Conservation (phyloP, 2,113 vertebrate genomes). For the Stegastes partitus region DNA sequence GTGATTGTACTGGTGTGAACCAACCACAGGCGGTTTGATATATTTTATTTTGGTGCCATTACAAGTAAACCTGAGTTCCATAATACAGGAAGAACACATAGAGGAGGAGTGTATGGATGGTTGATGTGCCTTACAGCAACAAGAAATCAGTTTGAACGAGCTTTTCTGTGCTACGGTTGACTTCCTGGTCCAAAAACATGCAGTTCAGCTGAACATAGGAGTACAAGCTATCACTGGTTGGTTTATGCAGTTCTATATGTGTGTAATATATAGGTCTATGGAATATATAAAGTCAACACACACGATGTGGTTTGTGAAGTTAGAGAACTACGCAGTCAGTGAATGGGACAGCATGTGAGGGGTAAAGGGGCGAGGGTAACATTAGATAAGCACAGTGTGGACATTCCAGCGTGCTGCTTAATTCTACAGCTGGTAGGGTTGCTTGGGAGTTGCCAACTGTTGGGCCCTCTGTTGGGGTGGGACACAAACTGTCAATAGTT, state of each 20-base stretch:
- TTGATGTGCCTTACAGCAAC: no score
- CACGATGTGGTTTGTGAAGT: background rate
- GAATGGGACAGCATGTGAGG: background rate
- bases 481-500: constrained; percentile 18
- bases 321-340: background rate
- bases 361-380: constrained; percentile 7
- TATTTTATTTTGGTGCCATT: no score
- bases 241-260: background rate
- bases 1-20: no score
- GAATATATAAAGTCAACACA: background rate
- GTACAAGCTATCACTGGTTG: background rate
- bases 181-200: no score
- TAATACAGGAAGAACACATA: no score
- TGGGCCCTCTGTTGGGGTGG: constrained; percentile 12
- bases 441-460: constrained; percentile 7
- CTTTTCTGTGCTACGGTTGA: no score
- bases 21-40: no score
- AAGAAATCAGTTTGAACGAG: no score
- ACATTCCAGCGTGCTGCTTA: constrained; percentile 9
- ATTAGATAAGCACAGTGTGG: constrained; percentile 24
- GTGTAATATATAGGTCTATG: background rate
- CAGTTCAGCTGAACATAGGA: background rate
- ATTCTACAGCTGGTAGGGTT: constrained; percentile 12
- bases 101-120: no score
- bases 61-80: no score